Base-by-base conservation (phyloP, 2,888 invertebrate genomes). In the Drosophila hamatofila region DNA sequence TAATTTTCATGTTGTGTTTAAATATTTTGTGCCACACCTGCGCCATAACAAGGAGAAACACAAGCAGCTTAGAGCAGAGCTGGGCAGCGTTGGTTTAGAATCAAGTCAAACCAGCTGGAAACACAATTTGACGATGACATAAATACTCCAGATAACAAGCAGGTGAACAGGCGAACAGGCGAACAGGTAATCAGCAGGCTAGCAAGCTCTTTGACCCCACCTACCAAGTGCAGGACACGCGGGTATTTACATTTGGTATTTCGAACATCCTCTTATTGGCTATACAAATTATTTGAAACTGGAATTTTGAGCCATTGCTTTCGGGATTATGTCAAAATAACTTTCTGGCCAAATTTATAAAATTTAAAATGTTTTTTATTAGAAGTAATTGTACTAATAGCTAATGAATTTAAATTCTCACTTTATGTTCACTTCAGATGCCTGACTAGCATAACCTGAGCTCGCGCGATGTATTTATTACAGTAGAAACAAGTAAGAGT, bases 1-100 rank as follows among this genome's bases (percentile, higher is more conserved):
- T 81, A 84, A 83, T 89, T 84, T 89, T 75, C 82, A 74, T 83
- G 88, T 72, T 70, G 81, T 83, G 83, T 70, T 88, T 89, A 88
- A 89, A 87, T 89, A 87, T 84, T 84, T 76, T 60, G 75, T 54
- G 89, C 89, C 83, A 89, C 83, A 83, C 83, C 83, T 87, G 79
- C 54, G 69, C 66, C 64, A 57, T 65, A 70, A 80, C 62, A 75
- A 56, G 64, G 51, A 68, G 61, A 62, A 57, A 25, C 33, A 57
- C 42, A 42, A 42, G n/a, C 30, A 33, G 4, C 37, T 55, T 35
- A 8, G 33, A 37, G 14, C 25, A 27, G 25, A 51, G 44, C 62
- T 25, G 23, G 23, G 14, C 42, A 63, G 87, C 60, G 65, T 74
- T 81, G 69, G 79, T 67, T 78, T 65, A 46, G 63, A 83, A 68